Conservation (phyloP, 2,888 invertebrate genomes). For the Drosophila vallismaia region DNA sequence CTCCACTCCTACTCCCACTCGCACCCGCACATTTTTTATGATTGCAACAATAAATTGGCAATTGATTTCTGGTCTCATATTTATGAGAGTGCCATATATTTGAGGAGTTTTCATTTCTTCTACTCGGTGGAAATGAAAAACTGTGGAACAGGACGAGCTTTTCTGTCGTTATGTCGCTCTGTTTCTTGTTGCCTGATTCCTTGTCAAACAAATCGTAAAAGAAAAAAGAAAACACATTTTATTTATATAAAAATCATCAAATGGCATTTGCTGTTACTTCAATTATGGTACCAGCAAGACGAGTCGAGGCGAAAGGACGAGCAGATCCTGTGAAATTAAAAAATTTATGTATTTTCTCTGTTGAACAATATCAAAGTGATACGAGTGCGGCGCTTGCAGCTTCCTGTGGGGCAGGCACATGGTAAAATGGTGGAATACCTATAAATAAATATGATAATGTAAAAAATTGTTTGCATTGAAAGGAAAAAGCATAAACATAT, state of each 20-base stretch:
- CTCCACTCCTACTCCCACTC: background rate
- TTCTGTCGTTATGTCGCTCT: background rate
- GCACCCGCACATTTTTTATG: slow-evolving; percentile 62
- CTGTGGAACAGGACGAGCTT: background rate
- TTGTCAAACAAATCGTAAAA: slow-evolving; percentile 77
- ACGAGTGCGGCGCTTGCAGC: slow-evolving; percentile 16
- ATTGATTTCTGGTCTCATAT: slow-evolving; percentile 74
- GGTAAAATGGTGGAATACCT: slow-evolving; percentile 40
- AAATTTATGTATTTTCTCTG: slow-evolving; percentile 40
- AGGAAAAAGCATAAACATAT: slow-evolving; percentile 67
- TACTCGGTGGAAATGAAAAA: slow-evolving; percentile 32
- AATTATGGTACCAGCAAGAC: slow-evolving; percentile 55
- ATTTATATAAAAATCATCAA: slow-evolving; percentile 53
- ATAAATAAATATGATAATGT: slow-evolving; percentile 45
- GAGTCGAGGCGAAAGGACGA: background rate
- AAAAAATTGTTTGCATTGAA: slow-evolving; percentile 66
- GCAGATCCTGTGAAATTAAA: slow-evolving; percentile 57
- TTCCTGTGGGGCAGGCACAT: slow-evolving; percentile 33
- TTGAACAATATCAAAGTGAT: slow-evolving; percentile 37
- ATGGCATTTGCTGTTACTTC: slow-evolving; percentile 66
- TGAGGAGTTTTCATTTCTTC: slow-evolving; percentile 31
- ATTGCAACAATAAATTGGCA: slow-evolving; percentile 76
- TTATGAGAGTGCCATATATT: slow-evolving; percentile 47
- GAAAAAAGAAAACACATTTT: slow-evolving; percentile 38
- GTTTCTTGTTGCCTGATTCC: slow-evolving; percentile 23